phyloP scores from a whole-genome alignment of 2,888 invertebrate genomes.

The Rhogogaster chlorosoma region DNA sequence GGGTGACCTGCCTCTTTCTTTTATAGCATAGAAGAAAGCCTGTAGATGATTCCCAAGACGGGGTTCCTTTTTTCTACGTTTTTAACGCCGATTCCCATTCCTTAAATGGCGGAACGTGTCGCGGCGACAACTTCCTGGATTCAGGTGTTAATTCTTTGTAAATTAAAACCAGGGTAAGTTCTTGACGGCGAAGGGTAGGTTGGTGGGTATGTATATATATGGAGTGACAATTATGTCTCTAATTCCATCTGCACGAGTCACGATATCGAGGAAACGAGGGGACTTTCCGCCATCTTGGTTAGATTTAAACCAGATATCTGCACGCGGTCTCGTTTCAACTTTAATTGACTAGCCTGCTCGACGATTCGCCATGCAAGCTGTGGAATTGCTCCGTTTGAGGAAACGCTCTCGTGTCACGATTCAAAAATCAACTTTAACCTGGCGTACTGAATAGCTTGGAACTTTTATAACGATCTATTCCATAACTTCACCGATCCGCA shows the following conservation, averaged over 20 bases:
- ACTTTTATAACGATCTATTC: slow-evolving; percentile 7
- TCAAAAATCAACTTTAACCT: slow-evolving; percentile 8
- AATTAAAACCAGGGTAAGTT: neutral
- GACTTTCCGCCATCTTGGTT: neutral
- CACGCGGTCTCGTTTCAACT: slow-evolving; percentile 32
- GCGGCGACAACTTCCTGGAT: slow-evolving; percentile 1
- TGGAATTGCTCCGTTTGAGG: slow-evolving; percentile 1
- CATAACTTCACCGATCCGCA: neutral
- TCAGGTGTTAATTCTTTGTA: neutral
- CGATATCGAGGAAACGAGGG: neutral
- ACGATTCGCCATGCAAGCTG: neutral
- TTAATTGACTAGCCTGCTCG: slow-evolving; percentile 12
- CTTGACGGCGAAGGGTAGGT: neutral
- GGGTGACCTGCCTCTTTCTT: no score
- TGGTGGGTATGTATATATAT: neutral
- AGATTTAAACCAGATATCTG: slow-evolving; percentile 18
- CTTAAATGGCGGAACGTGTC: neutral
- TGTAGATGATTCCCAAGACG: neutral
- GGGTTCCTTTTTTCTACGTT: neutral
- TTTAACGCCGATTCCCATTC: neutral
- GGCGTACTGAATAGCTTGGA: neutral
- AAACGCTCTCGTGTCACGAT: slow-evolving; percentile 18
- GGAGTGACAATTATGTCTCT: neutral
- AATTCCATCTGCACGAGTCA: neutral
- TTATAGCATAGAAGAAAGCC: no score